Evolutionary conservation across 2,888 invertebrate genomes (phyloP).

Genomic region (Drosophila dives): DNA sequence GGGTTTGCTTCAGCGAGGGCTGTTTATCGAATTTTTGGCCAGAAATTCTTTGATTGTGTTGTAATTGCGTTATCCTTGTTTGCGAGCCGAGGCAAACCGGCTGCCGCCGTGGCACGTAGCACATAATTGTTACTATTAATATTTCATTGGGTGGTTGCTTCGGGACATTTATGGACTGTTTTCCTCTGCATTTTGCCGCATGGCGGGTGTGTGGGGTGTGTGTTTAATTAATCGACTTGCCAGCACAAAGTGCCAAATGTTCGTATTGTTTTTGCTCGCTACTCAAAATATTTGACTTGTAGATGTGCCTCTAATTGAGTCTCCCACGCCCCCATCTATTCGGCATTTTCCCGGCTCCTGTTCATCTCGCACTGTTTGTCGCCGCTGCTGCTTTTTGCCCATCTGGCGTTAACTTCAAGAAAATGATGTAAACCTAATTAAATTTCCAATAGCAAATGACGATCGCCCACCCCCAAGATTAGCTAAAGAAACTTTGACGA

Average conservation of each 20-base stretch:
- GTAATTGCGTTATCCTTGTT: constrained; percentile 74
- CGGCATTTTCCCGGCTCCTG: constrained; percentile 39
- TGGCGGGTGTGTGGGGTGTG: constrained; percentile 23
- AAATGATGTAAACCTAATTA: constrained; percentile 81
- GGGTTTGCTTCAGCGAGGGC: constrained; percentile 48
- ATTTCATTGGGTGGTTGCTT: constrained; percentile 78
- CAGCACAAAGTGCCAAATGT: constrained; percentile 58
- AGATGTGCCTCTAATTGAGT: constrained; percentile 80
- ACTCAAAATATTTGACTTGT: constrained; percentile 80
- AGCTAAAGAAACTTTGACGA: constrained; percentile 59
- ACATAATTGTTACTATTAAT: constrained; percentile 79
- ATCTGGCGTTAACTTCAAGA: constrained; percentile 73
- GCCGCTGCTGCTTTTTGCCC: constrained; percentile 53
- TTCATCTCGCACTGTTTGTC: constrained; percentile 40
- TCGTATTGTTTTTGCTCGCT: constrained; percentile 71
- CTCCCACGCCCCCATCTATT: constrained; percentile 11
- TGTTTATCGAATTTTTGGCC: constrained; percentile 65
- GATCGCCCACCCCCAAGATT: constrained; percentile 44
- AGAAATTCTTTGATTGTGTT: constrained; percentile 76
- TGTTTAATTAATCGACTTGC: constrained; percentile 75
- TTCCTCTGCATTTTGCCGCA: constrained; percentile 22
- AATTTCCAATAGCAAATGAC: constrained; percentile 76
- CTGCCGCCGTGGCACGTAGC: constrained; percentile 69
- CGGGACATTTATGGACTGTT: constrained; percentile 69
- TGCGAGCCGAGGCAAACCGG: constrained; percentile 8